These are phyloP conservation scores for Ferrisia virgata DNA, from an alignment of 2,888 invertebrate genomes.

Conservation along the genomic window DNA sequence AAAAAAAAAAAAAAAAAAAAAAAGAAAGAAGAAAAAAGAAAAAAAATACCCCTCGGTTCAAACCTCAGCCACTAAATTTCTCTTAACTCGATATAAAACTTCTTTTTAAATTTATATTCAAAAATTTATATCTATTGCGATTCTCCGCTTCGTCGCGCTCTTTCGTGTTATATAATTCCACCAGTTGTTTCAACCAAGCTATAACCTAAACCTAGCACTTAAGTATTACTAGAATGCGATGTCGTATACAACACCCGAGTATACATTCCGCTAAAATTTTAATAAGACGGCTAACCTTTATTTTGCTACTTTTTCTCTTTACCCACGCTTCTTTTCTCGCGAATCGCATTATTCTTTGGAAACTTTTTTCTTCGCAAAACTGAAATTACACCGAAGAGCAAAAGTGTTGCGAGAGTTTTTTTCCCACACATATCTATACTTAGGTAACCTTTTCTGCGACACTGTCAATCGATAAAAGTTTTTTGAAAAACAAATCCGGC, in stretches of 20 bases:
- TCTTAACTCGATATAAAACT: constrained; percentile 43
- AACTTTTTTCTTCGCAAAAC: neutral
- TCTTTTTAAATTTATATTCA: constrained; percentile 42
- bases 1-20: too few relatives aligned
- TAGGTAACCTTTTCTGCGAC: neutral
- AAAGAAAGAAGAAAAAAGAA: too few relatives aligned
- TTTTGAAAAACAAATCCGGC: neutral
- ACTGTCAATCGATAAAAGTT: neutral
- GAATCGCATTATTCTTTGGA: neutral
- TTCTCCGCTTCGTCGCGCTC: constrained; percentile 20
- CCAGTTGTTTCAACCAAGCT: constrained; percentile 5
- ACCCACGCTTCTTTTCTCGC: neutral
- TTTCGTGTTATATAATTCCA: neutral
- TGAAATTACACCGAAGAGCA: neutral
- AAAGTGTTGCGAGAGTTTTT: neutral
- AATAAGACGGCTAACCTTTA: constrained; percentile 28
- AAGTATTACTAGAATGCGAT: neutral
- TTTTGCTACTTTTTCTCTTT: constrained; percentile 18
- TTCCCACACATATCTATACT: neutral
- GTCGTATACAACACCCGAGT: neutral
- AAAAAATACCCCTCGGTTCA: constrained; percentile 31
- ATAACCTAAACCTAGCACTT: too few relatives aligned
- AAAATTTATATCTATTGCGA: constrained; percentile 44
- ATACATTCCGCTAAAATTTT: neutral
- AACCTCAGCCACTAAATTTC: constrained; percentile 42